These are phyloP conservation scores for Orycteropus afer DNA, from an alignment of 2,113 vertebrate genomes.

Conservation along the genomic window DNA sequence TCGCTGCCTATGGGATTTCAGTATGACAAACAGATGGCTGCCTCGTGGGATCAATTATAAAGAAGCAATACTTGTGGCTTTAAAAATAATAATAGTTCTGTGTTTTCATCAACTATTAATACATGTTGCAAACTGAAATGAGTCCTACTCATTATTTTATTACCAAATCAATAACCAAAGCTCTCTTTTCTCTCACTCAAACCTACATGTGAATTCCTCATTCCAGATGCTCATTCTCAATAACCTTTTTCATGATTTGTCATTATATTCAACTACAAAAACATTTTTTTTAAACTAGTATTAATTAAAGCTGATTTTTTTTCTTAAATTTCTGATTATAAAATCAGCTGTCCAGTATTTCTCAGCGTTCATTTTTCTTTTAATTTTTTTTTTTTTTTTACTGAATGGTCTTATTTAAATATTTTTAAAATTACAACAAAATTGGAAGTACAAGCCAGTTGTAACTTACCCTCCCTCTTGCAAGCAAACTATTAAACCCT, in stretches of 20 bases:
- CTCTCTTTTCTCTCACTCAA: constrained; percentile 39
- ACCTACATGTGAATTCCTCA: constrained; percentile 18
- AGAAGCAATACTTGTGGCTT: constrained; percentile 78
- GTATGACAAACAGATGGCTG: constrained; percentile 84
- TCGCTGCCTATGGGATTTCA: constrained; percentile 84
- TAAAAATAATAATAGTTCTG: constrained; percentile 59
- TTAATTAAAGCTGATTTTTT: background rate
- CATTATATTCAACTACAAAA: constrained; percentile 56
- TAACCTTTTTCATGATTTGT: constrained; percentile 46
- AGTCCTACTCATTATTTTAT: constrained; percentile 50
- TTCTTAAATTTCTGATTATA: constrained; percentile 39
- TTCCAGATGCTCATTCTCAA: constrained; percentile 31
- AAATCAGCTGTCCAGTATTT: constrained; percentile 35
- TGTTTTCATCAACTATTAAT: constrained; percentile 76
- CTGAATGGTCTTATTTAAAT: constrained; percentile 50
- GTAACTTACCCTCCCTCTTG: constrained; percentile 62
- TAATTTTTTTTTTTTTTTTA: constrained; percentile 11
- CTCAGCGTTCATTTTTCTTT: constrained; percentile 44
- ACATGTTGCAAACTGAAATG: constrained; percentile 62
- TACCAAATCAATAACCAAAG: constrained; percentile 57
- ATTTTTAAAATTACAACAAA: constrained; percentile 48
- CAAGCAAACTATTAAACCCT: constrained; percentile 43
- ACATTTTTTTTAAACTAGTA: background rate
- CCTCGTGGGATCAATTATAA: constrained; percentile 88
- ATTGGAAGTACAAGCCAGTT: constrained; percentile 63